phyloP scores from a whole-genome alignment of 1,140 invertebrate genomes.

The Drosophila tsacasi region DNA sequence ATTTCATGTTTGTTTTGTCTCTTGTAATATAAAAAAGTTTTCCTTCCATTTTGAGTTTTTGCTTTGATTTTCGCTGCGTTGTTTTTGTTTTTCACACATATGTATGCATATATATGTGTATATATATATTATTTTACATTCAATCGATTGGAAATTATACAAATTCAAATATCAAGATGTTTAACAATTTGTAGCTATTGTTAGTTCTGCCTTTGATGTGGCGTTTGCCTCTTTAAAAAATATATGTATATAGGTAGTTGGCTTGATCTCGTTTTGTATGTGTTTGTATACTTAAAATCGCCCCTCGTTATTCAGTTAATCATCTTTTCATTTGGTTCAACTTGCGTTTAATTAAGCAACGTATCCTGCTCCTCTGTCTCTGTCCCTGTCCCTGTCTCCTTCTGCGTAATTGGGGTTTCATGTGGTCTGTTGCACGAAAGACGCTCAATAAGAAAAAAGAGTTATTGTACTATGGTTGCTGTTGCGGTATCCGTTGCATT shows the following conservation, averaged over 20 bases:
- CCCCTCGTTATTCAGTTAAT: conserved; percentile 26
- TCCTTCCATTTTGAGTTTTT: conserved; percentile 32
- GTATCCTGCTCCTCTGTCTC: neutral
- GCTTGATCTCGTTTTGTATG: conserved; percentile 30
- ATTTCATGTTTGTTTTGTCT: conserved; percentile 59
- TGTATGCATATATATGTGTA: conserved; percentile 58
- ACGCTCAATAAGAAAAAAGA: conserved; percentile 75
- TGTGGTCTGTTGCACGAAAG: conserved; percentile 67
- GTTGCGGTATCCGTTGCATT: conserved; percentile 69
- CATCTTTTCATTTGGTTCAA: conserved; percentile 49
- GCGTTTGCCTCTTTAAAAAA: conserved; percentile 66
- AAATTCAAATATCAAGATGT: conserved; percentile 81
- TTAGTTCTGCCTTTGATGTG: conserved; percentile 47
- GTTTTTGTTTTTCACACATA: conserved; percentile 28
- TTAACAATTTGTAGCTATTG: conserved; percentile 81
- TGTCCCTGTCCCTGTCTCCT: conserved; percentile 1
- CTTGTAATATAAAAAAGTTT: conserved; percentile 81
- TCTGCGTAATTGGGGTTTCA: conserved; percentile 26
- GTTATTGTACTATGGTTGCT: conserved; percentile 83
- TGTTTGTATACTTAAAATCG: conserved; percentile 48
- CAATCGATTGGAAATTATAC: conserved; percentile 73
- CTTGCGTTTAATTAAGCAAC: conserved; percentile 8
- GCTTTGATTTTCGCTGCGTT: conserved; percentile 49
- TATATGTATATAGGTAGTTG: conserved; percentile 59
- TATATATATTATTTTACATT: conserved; percentile 59